phyloP scores from a whole-genome alignment of 2,888 invertebrate species.

The Tiliacea aurago region DNA sequence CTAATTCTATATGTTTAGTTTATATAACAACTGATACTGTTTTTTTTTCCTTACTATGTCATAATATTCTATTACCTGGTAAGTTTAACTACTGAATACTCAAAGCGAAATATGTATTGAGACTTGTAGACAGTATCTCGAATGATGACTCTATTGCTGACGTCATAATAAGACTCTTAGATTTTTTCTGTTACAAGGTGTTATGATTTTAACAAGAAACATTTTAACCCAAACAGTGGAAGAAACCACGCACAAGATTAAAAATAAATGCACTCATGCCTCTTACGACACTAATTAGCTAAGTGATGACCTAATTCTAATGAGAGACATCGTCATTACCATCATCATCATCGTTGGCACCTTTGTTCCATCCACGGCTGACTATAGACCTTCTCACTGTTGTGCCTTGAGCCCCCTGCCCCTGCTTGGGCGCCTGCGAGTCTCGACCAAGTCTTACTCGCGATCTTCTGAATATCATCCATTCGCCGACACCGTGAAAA shows the following conservation, averaged over 20 bases:
- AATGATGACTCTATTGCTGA: neutral
- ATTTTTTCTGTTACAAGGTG: slow-evolving; percentile 10
- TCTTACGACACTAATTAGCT: neutral
- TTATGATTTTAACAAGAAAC: slow-evolving; percentile 14
- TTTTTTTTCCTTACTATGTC: neutral
- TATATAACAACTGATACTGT: neutral
- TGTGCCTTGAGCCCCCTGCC: no score
- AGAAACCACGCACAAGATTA: neutral
- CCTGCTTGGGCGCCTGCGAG: neutral
- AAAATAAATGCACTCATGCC: neutral
- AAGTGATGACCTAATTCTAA: neutral
- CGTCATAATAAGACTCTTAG: neutral
- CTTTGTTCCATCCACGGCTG: neutral
- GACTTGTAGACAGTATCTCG: neutral
- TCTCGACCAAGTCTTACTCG: no score
- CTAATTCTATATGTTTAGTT: slow-evolving; percentile 7
- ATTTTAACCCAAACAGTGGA: neutral
- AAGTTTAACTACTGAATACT: neutral
- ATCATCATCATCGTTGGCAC: neutral
- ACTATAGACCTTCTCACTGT: neutral
- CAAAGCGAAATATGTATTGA: neutral
- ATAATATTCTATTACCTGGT: neutral
- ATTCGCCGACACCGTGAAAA: neutral
- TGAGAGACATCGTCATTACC: neutral
- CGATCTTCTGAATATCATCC: neutral